Base-by-base conservation (phyloP, 2,888 invertebrate genomes). In the Nomada fucata region DNA sequence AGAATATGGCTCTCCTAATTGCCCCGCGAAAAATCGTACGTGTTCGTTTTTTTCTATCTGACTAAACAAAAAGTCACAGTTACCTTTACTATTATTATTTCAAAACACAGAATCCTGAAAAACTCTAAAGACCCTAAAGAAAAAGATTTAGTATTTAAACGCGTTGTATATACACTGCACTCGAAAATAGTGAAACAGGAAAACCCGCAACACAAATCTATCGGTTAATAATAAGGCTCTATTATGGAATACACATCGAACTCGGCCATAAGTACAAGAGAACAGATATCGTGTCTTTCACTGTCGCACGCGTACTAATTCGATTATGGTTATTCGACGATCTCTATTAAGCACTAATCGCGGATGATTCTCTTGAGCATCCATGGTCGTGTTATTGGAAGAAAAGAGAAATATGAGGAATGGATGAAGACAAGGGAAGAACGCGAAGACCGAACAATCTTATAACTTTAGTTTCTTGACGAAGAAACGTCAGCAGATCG, bases 401-500 rank as follows among this genome's bases (percentile, higher is more conserved):
- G 52, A 65, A 11, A n/a, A 20, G 59, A 36, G 26, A 23, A 29
- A 13, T 18, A n/a, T 50, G 13, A 20, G 18, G 15, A 42, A n/a
- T 10, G 29, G 11, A 63, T 20, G 10, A 0, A 3, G 67, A 55
- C n/a, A 60, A 50, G 23, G 82, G 78, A 82, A 59, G 65, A 63
- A 73, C 64, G 77, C 76, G 69, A 59, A 52, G 53, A 55, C 20
- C 18, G 42, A 50, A n/a, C 42, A 64, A 82, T 80, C 20, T 57
- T 71, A 68, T 53, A 77, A 55, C 50, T 42, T 57, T 44, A 23
- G 60, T 79, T 70, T 65, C 71, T 53, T 63, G 76, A 68, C 59
- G 76, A 85, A 72, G 86, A 91, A 90, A 92, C 93, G 93, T 93
- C 92, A 92, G 92, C 92, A 91, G 90, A 89, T 91, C 89, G 89